These are phyloP conservation scores for Drymodes brunneopygia DNA, from an alignment of 2,113 vertebrate genomes.

Conservation along the genomic window DNA sequence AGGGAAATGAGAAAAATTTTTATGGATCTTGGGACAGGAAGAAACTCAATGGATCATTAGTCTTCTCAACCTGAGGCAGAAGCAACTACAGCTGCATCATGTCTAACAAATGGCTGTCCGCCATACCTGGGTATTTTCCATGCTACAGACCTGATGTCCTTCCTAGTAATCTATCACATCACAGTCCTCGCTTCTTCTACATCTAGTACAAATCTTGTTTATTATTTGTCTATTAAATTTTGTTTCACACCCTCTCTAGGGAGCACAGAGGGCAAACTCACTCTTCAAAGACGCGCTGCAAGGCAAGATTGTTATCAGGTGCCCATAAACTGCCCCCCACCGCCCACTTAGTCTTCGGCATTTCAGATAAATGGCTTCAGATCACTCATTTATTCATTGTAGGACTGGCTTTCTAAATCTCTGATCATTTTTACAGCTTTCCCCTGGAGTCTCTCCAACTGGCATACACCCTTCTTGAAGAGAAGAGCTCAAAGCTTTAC, in stretches of 20 bases:
- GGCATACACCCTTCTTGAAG: neutral
- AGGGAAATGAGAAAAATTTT: neutral
- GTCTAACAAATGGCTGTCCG: neutral
- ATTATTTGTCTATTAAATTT: neutral
- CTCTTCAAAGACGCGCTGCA: neutral
- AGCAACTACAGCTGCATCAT: neutral
- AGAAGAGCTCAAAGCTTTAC: conserved; percentile 17
- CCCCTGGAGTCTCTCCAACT: neutral
- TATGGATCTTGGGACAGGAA: neutral
- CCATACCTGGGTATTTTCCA: neutral
- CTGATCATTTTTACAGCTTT: neutral
- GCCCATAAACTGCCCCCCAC: neutral
- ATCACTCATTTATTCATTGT: neutral
- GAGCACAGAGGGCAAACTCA: neutral
- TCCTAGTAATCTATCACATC: neutral
- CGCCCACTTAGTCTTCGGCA: neutral
- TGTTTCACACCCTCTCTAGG: neutral
- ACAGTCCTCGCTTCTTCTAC: neutral
- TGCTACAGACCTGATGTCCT: neutral
- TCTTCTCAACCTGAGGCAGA: neutral
- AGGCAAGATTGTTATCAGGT: neutral
- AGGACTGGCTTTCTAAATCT: neutral
- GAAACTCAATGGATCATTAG: neutral
- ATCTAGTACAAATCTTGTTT: neutral
- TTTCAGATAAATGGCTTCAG: conserved; percentile 3